Percentiles rank a stretch among this genome's conserved stretches.
phyloP scores from a whole-genome alignment of 1,140 invertebrate genomes.

The Drosophila pseudoananassae region DNA sequence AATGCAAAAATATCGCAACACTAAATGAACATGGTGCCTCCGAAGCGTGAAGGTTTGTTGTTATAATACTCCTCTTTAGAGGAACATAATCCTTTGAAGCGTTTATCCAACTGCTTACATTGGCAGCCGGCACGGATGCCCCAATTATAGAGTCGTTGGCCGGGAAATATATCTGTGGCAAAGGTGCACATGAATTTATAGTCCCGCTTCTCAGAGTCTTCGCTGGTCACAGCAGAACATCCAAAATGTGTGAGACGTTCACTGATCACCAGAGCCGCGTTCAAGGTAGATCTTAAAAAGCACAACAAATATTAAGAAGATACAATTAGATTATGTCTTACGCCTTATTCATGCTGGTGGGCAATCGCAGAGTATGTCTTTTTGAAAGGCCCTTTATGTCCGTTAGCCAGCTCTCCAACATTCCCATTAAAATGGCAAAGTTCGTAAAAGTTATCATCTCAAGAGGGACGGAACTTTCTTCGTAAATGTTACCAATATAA shows the following conservation, averaged over 20 bases:
- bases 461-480: too few relatives aligned
- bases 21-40: neutral
- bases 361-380: too few relatives aligned
- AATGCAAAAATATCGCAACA: too few relatives aligned
- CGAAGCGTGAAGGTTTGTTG: neutral
- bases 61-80: neutral
- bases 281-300: conserved; percentile 1
- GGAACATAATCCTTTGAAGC: neutral
- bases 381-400: too few relatives aligned
- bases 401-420: too few relatives aligned
- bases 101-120: neutral
- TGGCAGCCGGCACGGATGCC: neutral
- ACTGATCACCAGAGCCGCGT: conserved; percentile 20
- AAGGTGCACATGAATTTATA: conserved; percentile 38
- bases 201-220: neutral
- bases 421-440: too few relatives aligned
- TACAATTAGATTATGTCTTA: too few relatives aligned
- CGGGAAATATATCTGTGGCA: conserved; percentile 24
- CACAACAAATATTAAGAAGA: neutral
- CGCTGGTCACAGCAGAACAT: conserved; percentile 16
- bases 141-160: conserved; percentile 35
- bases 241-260: conserved; percentile 43
- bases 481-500: conserved; percentile 17
- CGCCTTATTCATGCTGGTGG: too few relatives aligned
- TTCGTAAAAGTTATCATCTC: too few relatives aligned